A percentile compares a stretch with the other conserved stretches of the same genome.
phyloP scores from a whole-genome alignment of 2,888 invertebrate genomes.

The Zonitis immaculata region DNA sequence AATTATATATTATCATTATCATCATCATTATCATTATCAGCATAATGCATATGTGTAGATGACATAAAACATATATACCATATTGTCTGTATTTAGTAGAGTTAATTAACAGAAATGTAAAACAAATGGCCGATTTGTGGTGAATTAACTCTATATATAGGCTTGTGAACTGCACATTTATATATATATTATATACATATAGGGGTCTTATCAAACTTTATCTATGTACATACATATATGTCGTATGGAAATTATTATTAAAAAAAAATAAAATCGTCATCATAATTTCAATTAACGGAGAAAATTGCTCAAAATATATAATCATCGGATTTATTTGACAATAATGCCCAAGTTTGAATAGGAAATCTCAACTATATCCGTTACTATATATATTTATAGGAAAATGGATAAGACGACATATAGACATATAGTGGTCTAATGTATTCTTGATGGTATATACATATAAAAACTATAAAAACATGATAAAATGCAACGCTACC shows the following conservation, averaged over 20 bases:
- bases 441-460: slow-evolving; percentile 18
- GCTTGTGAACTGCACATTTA: no score
- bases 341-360: not conserved
- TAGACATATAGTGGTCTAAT: slow-evolving; percentile 6
- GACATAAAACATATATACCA: not conserved
- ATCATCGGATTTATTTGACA: not conserved
- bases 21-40: not conserved
- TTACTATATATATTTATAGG: not conserved
- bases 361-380: not conserved
- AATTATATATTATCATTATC: no score
- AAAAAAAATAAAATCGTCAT: not conserved
- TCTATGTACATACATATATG: no score
- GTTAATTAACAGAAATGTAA: not conserved
- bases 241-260: no score
- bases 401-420: slow-evolving; percentile 11
- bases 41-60: not conserved
- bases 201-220: not conserved
- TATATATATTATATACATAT: no score
- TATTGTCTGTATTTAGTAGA: not conserved
- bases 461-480: no score
- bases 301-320: not conserved
- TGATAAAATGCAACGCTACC: slow-evolving; percentile 10
- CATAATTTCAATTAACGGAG: not conserved
- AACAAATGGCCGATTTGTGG: not conserved
- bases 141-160: not conserved